These are phyloP conservation scores for Hippoglossus stenolepis DNA, from an alignment of 2,113 vertebrate species.

Conservation along the genomic window DNA sequence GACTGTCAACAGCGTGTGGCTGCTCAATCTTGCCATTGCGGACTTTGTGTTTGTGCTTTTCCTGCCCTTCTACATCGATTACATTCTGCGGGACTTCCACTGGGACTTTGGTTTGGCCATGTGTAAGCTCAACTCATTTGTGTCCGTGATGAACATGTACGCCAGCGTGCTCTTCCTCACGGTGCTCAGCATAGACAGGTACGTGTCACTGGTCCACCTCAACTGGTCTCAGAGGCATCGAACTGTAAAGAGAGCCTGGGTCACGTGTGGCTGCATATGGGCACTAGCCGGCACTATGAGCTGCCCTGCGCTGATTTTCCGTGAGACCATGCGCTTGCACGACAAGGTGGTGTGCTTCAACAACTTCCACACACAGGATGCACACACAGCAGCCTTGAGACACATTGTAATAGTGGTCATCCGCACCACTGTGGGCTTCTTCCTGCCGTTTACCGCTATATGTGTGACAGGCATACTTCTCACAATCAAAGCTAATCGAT, in stretches of 20 bases:
- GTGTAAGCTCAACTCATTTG: conserved; percentile 94
- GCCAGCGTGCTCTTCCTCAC: conserved; percentile 96
- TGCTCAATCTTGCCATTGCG: conserved; percentile 94
- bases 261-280: conserved; percentile 85
- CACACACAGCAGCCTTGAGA: conserved; percentile 72
- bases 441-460: conserved; percentile 92
- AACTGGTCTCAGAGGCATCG: conserved; percentile 83
- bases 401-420: conserved; percentile 86
- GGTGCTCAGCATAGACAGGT: conserved; percentile 92
- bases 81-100: conserved; percentile 90
- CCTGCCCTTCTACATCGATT: conserved; percentile 92
- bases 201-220: conserved; percentile 86
- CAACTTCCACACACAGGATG: conserved; percentile 86
- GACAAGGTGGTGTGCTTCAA: conserved; percentile 90
- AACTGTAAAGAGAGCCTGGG: conserved; percentile 78
- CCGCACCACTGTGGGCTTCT: conserved; percentile 89
- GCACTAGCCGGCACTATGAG: conserved; percentile 82
- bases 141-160: conserved; percentile 94
- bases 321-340: conserved; percentile 81
- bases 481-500: conserved; percentile 82
- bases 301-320: conserved; percentile 87
- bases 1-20: conserved; percentile 90
- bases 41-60: conserved; percentile 96
- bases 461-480: conserved; percentile 90
- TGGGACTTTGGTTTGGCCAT: conserved; percentile 91